Evolutionary conservation across 2,888 invertebrate genomes (phyloP).

Genomic region (Acrobasis repandana): DNA sequence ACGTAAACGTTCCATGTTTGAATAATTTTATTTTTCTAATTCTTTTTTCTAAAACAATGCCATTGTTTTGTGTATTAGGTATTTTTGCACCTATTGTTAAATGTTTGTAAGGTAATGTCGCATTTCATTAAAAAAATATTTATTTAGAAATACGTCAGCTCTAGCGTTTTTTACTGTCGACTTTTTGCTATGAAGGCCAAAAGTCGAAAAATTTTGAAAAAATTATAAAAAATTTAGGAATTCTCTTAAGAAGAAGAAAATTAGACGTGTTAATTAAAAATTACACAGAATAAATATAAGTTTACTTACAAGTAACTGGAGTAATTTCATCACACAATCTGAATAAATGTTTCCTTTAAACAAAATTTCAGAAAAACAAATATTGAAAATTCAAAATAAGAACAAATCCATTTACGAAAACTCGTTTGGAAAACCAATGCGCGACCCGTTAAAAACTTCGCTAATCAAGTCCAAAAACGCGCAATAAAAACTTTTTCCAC

Average conservation of each 20-base stretch:
- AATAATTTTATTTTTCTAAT: not conserved
- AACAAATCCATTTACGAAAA: not conserved
- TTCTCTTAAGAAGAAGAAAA: not conserved
- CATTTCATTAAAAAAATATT: not conserved
- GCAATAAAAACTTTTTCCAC: conserved; percentile 50
- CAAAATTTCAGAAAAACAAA: not conserved
- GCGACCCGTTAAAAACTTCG: conserved; percentile 35
- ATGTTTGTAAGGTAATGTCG: not conserved
- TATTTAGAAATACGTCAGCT: not conserved
- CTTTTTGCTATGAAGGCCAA: too few species aligned
- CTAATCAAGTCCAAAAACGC: conserved; percentile 36
- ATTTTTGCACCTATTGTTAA: not conserved
- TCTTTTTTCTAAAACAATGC: not conserved
- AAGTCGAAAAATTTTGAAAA: not conserved
- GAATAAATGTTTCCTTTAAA: not conserved
- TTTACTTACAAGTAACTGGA: conserved; percentile 29
- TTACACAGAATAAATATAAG: not conserved
- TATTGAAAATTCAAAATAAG: not conserved
- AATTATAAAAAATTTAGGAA: not conserved
- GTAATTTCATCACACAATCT: conserved; percentile 19
- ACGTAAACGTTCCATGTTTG: not conserved
- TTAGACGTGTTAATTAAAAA: not conserved
- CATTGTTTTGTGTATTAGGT: not conserved
- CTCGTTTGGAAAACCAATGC: not conserved
- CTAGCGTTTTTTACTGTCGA: not conserved